Conservation (phyloP, 1,140 invertebrate genomes). For the Neoseiulus cucumeris region DNA sequence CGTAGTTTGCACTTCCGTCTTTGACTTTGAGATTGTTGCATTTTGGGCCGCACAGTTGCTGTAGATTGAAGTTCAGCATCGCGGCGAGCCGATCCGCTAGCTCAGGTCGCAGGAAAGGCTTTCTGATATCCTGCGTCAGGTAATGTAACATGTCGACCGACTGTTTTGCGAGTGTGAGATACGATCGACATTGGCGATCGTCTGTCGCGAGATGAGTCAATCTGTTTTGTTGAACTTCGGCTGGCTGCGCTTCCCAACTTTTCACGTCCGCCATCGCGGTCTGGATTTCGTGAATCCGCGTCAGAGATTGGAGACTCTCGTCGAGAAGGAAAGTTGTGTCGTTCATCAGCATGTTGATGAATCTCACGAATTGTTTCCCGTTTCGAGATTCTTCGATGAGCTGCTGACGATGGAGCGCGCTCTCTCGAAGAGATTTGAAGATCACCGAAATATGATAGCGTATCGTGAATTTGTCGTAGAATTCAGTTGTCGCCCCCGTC, state of each 20-base stretch:
- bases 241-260: conserved; percentile 40
- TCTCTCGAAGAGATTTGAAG: conserved; percentile 45
- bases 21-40: conserved; percentile 94
- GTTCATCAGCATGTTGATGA: conserved; percentile 98
- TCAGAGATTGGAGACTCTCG: conserved; percentile 81
- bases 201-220: conserved; percentile 61
- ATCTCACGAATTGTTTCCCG: conserved; percentile 37
- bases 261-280: conserved; percentile 50
- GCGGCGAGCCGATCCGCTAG: conserved; percentile 77
- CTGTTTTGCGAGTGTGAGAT: conserved; percentile 78
- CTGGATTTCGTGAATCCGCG: conserved; percentile 85
- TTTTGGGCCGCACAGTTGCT: conserved; percentile 89
- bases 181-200: conserved; percentile 81
- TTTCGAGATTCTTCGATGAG: conserved; percentile 33
- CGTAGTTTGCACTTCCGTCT: conserved; percentile 67
- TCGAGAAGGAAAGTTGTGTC: conserved; percentile 93
- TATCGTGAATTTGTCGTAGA: conserved; percentile 98
- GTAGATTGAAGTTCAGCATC: conserved; percentile 93
- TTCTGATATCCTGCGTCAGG: conserved; percentile 74
- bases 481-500: conserved; percentile 87
- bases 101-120: conserved; percentile 73
- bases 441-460: conserved; percentile 92
- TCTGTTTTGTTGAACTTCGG: conserved; percentile 52
- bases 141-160: conserved; percentile 98
- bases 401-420: conserved; percentile 28